Conservation (phyloP, 2,797 vertebrate species). For the Cyclura pinguis region DNA sequence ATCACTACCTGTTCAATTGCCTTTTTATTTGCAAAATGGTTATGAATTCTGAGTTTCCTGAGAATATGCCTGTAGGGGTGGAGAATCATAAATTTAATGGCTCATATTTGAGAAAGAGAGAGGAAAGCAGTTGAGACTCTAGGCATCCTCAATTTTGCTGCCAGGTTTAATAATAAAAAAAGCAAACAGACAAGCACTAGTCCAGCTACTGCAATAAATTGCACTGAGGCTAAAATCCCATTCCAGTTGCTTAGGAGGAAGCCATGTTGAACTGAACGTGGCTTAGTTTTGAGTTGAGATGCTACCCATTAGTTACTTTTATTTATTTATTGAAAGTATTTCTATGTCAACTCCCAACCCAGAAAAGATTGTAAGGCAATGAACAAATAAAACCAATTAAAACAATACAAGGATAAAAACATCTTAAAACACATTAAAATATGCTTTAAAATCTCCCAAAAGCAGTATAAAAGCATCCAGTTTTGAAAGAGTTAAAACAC, state of each 20-base stretch:
- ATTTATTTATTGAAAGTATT: no score
- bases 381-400: no score
- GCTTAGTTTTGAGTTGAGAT: background rate
- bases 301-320: background rate
- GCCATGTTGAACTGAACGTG: background rate
- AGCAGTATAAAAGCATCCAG: no score
- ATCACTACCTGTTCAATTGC: slow-evolving; percentile 42
- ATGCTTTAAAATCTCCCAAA: no score
- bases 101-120: slow-evolving; percentile 33
- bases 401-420: no score
- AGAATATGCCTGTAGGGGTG: background rate
- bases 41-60: slow-evolving; percentile 40
- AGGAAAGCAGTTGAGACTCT: background rate
- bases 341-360: no score
- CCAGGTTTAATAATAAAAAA: slow-evolving; percentile 16
- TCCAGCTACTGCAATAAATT: background rate
- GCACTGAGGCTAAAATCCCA: background rate
- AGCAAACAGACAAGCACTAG: background rate
- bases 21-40: slow-evolving; percentile 53
- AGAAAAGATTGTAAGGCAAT: no score
- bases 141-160: background rate
- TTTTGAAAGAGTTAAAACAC: no score
- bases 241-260: background rate
- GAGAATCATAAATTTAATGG: slow-evolving; percentile 25
- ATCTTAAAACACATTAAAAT: no score